phyloP scores from a whole-genome alignment of 2,113 vertebrate species.

The Anolis sagrei region DNA sequence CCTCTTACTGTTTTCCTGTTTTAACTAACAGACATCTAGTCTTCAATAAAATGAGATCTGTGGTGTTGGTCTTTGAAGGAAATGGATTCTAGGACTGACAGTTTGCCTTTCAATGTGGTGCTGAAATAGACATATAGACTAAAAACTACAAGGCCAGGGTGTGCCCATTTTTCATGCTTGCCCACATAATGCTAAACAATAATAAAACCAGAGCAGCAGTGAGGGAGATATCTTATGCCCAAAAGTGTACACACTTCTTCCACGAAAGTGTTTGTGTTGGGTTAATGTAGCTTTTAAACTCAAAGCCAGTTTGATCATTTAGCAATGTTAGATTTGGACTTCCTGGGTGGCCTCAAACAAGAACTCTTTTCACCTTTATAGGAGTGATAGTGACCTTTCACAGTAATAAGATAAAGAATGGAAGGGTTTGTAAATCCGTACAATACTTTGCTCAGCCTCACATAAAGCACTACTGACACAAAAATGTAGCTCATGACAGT shows the following conservation, averaged over 20 bases:
- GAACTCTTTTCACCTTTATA: neutral
- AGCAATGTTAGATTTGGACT: neutral
- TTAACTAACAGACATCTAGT: neutral
- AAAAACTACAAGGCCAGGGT: neutral
- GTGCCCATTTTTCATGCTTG: neutral
- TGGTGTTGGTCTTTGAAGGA: accelerated
- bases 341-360: neutral
- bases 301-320: neutral
- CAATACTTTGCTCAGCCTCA: neutral
- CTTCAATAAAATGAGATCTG: accelerated
- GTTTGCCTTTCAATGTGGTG: neutral
- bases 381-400: neutral
- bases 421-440: neutral
- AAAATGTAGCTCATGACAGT: neutral
- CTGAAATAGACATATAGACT: neutral
- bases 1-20: neutral
- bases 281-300: neutral
- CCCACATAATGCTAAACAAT: neutral
- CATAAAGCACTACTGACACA: neutral
- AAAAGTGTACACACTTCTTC: neutral
- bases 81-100: neutral
- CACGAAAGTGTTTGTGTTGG: neutral
- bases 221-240: neutral
- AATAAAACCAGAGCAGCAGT: neutral
- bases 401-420: neutral